Base-by-base conservation (phyloP, 2,113 vertebrate species). In the Panthera tigris region DNA sequence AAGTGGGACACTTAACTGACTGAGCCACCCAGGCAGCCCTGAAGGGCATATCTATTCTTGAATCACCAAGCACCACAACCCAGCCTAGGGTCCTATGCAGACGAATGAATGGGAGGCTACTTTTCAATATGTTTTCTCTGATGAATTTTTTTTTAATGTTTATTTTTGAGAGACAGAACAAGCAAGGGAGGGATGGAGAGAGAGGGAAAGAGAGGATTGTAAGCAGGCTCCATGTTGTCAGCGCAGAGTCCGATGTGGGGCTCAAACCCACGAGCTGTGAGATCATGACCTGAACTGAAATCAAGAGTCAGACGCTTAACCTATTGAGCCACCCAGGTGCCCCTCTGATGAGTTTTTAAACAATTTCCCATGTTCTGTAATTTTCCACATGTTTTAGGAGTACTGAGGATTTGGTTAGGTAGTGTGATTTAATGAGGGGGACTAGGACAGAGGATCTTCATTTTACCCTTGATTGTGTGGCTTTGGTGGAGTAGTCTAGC, bases 351-450 rank as follows among this genome's bases (percentile, higher is more conserved):
- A 95, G 73, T 76, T 80, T 50, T 57, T 73, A 55, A 81, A 85
- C 13, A 57, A 55, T 65, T 91, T 92, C 52, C 78, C 31, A 48
- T 21, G 6, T 68, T 91, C 52, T 55, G 12, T 73, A 81, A 85
- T 31, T 94, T 83, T 50, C 69, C 27, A 15, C 39, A 48, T 84
- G 4, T 83, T 89, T 84, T n/a, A 39, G 27, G 84, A 87, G 12
- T 69, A 50, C 3, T 69, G 76, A 33, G 65, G 21, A 65, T 95
- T 41, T 95, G 71, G 11, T 69, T 63, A 90, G 69, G 4, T 11
- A 19, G n/a, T 68, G 3, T 91, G 92, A 86, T 83, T 96, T 94
- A 93, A n/a, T 52, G 39, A 74, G 36, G 83, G 71, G 52, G 33
- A 89, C 39, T 79, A 57, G 4, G 7, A 91, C 12, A 80, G 19